Conservation (phyloP, 2,888 invertebrate genomes). For the Ophioninae sp. region DNA sequence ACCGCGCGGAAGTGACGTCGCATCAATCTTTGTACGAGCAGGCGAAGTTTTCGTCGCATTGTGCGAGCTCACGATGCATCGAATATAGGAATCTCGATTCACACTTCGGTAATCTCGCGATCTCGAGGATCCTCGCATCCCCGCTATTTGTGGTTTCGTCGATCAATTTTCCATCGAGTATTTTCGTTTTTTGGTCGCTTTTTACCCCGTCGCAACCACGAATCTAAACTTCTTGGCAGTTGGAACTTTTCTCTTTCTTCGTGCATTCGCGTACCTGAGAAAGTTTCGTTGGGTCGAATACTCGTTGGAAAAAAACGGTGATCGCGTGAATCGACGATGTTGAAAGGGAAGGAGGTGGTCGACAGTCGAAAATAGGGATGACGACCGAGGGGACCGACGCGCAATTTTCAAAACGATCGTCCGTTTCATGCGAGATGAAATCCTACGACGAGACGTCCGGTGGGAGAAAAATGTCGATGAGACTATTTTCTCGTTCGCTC, state of each 20-base stretch:
- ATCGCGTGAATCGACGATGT: neutral
- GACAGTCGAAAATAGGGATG: neutral
- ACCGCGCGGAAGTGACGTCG: neutral
- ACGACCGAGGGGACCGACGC: neutral
- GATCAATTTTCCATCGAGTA: slow-evolving; percentile 1
- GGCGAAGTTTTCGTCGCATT: neutral
- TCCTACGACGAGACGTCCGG: neutral
- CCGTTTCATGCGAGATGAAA: neutral
- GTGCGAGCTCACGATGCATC: neutral
- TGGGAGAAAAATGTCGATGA: neutral
- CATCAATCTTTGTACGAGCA: neutral
- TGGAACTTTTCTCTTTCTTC: neutral
- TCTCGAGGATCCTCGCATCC: neutral
- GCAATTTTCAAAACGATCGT: neutral
- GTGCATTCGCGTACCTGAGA: slow-evolving; percentile 1
- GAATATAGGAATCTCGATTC: neutral
- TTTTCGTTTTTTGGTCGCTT: slow-evolving; percentile 14
- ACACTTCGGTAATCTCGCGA: slow-evolving; percentile 2
- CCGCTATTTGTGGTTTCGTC: slow-evolving; percentile 10
- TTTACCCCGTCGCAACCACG: neutral
- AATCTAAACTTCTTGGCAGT: slow-evolving; percentile 1
- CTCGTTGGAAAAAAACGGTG: neutral
- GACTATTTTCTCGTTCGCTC: neutral
- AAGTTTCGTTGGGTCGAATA: slow-evolving; percentile 2
- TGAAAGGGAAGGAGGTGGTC: too few species aligned